Conservation (phyloP, 2,113 vertebrate genomes). For the Chauna torquata region DNA sequence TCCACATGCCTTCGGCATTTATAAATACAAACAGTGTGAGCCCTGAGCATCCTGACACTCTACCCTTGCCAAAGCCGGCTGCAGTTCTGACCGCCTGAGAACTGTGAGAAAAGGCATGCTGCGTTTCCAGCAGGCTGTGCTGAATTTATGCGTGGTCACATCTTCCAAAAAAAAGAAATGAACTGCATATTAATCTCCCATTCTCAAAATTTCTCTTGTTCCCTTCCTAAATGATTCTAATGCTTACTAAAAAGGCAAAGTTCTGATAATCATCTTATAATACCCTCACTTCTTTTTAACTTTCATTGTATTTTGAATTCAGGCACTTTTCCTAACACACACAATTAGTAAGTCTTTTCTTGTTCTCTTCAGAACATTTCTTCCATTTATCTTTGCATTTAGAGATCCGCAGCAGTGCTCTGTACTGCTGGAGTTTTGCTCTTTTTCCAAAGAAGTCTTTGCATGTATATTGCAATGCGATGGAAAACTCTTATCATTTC, state of each 20-base stretch:
- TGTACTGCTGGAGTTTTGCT: not conserved
- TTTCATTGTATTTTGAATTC: not conserved
- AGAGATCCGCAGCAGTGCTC: not conserved
- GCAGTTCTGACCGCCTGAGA: not conserved
- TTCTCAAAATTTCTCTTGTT: not conserved
- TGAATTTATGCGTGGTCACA: not conserved
- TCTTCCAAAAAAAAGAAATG: not conserved
- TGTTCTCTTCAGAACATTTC: not conserved
- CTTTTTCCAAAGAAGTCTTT: not conserved
- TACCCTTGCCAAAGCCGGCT: fast-evolving
- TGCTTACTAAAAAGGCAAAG: not conserved
- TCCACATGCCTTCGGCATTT: not conserved
- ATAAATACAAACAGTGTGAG: not conserved
- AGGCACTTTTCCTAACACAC: not conserved
- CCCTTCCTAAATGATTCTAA: not conserved
- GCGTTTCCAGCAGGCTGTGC: not conserved
- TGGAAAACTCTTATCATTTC: not conserved
- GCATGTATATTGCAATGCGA: not conserved
- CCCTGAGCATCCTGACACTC: not conserved
- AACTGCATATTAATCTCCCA: not conserved
- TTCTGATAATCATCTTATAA: not conserved
- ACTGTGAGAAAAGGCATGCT: not conserved
- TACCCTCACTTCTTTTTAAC: not conserved
- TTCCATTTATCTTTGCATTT: not conserved
- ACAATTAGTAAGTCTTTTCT: not conserved